Evolutionary conservation across 2,888 invertebrate genomes (phyloP).

Genomic region (Megalurothrips usitatus): DNA sequence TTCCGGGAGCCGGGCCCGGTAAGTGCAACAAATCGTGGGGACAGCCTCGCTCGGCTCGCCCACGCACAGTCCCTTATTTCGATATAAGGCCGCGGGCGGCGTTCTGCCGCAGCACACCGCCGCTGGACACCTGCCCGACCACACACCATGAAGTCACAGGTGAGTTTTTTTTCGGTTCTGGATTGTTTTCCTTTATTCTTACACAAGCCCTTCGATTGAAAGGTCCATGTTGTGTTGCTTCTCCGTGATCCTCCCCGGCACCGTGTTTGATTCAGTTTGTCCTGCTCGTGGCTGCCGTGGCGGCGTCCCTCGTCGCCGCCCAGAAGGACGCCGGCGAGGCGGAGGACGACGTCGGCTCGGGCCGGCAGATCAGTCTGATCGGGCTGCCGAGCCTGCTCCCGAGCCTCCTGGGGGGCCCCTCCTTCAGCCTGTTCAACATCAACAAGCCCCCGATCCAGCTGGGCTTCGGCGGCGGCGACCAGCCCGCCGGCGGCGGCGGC

Average conservation of each 20-base stretch:
- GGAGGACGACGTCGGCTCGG: background rate
- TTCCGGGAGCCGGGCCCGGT: background rate
- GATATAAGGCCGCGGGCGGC: background rate
- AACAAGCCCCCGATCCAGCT: slow-evolving; percentile 5
- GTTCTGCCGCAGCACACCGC: background rate
- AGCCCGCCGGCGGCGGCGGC: background rate
- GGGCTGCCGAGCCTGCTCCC: slow-evolving; percentile 13
- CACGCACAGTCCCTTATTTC: background rate
- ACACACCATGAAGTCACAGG: background rate
- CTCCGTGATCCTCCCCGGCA: too few species aligned
- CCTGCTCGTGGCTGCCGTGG: background rate
- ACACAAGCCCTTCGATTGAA: too few species aligned
- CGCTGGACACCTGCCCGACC: background rate
- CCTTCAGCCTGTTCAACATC: slow-evolving; percentile 9
- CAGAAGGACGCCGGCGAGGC: background rate
- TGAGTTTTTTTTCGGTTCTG: background rate
- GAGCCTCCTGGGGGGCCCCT: background rate
- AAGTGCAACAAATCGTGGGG: background rate
- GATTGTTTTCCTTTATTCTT: background rate
- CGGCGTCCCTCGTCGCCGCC: background rate
- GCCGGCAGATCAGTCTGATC: background rate
- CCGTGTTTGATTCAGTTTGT: background rate
- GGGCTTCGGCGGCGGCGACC: background rate
- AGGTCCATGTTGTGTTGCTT: too few species aligned
- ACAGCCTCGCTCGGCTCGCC: background rate